Evolutionary conservation across 2,797 vertebrate genomes (phyloP), one percentile per base, ranked within the genome.

Genomic region (Hozukius guyotensis): DNA sequence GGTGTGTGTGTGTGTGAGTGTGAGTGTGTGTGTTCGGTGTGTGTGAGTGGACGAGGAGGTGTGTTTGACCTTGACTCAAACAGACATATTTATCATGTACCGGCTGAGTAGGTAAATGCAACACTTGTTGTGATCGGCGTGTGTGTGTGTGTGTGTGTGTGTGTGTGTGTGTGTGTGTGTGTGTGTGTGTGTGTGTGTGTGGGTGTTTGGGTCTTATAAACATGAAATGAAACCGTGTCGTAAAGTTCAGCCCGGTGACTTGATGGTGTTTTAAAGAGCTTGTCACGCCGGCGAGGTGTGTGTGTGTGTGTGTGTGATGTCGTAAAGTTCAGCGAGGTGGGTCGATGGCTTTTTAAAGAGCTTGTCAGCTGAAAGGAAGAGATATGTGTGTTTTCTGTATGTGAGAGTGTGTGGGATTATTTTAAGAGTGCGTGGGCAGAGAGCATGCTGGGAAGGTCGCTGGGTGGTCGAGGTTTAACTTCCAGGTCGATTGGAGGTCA

Each of bases 61-160:
- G 75, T 96, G 96, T 96, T 92, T 97, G 97, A 98, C 97, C 97
- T 98, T 97, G 96, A 97, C 95, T 96, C 94, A 94, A 77, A 92
- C 90, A 94, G 95, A 96, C 96, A 95, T 96, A 96, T 97, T 97
- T 96, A 96, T 96, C 96, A 97, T 95, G 96, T 97, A 95, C 92
- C 91, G 95, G 91, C 89, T 94, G 94, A 97, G 96, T 95, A 94
- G 84, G 80, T 85, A 80, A 96, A 96, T 91, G 84, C 89, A 91
- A 92, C 88, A 95, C 96, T 91, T 91, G 90, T 84, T 88, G 87
- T 59, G 70, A 82, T 80, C 5, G 2, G 25, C 13, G 20, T 49
- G 27, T 77, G 61, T 72, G 61, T 66, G 34, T 66, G 31, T 75
- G 63, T 57, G 49, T 57, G 36, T 75, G 61, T 62, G 68, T 52